These are phyloP conservation scores for Eupithecia exiguata DNA, from an alignment of 2,888 invertebrate species.

Conservation along the genomic window DNA sequence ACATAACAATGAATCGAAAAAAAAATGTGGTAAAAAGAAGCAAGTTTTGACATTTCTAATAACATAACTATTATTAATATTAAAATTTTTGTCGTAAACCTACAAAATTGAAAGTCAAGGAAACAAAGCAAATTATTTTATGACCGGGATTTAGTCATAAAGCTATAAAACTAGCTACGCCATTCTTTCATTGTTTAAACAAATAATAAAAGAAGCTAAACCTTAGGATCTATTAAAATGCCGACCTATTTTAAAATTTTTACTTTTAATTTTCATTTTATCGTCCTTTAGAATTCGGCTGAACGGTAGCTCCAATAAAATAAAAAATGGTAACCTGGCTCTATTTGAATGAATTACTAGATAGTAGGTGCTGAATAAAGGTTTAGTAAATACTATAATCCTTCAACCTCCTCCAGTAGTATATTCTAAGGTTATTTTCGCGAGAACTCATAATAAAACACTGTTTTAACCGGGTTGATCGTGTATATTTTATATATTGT, in stretches of 20 bases:
- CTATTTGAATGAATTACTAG: not conserved
- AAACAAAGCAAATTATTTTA: conserved; percentile 48
- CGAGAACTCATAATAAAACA: too few species aligned
- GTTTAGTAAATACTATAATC: not conserved
- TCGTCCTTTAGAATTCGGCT: conserved; percentile 10
- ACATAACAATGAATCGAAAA: conserved; percentile 10
- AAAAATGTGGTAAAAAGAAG: not conserved
- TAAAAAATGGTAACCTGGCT: not conserved
- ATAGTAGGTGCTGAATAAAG: not conserved
- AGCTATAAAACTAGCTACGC: conserved; percentile 44
- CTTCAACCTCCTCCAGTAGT: too few species aligned
- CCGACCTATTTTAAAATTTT: conserved; percentile 34
- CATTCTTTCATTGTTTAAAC: conserved; percentile 39
- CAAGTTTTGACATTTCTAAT: not conserved
- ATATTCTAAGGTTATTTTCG: too few species aligned
- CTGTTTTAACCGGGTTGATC: too few species aligned
- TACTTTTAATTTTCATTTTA: conserved; percentile 21
- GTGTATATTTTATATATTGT: too few species aligned
- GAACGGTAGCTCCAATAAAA: conserved; percentile 19
- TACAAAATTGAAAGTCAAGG: conserved; percentile 54
- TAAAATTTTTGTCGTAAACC: not conserved
- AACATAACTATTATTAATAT: not conserved
- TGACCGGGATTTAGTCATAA: conserved; percentile 47
- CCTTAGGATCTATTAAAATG: conserved; percentile 37
- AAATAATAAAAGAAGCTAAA: conserved; percentile 29